Evolutionary conservation across 2,888 invertebrate species (phyloP), one percentile per base, ranked within the genome.

Genomic region (Mamestra brassicae): DNA sequence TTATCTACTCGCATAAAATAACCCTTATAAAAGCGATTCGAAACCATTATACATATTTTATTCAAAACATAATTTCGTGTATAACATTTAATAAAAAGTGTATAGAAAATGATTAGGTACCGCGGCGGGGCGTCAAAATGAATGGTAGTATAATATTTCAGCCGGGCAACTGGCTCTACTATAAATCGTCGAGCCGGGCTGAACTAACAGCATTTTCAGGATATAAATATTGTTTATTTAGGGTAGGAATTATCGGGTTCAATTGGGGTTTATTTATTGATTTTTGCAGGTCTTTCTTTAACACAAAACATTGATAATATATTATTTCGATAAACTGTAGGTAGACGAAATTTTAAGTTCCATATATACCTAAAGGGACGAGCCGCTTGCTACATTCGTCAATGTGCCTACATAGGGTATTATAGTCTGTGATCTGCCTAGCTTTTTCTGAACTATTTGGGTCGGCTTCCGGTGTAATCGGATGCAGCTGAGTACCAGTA

Each of bases 131-230:
- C 72, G 69, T 72, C 64, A 64, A 54, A 69, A 75, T 68, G 52
- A 78, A 78, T 69, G 70, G 57, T 54, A 10, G 58, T n/a, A 17
- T 64, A 65, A 82, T 83, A 78, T 85, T 75, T 85, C 78, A 82
- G 26, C 60, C 72, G 17, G 61, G 34, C 42, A 36, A 54, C 58
- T 36, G 11, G 10, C 17, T 57, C 11, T 15, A 62, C 62, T 47
- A 85, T 85, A 75, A 75, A 78, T 73, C 63, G 26, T 58, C 34
- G 52, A n/a, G 17, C 5, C 11, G 42, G 26, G 69, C 36, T 52
- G 47, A 76, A 70, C 42, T 57, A 66, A 69, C 50, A 81, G 57
- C 42, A 52, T 52, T 82, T 74, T 42, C 15, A 50, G 76, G 13
- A 54, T 67, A 75, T 65, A 72, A 58, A 80, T 76, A 69, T 55